Evolutionary conservation across 2,888 invertebrate genomes (phyloP).

Genomic region (Allolobophora icterica): DNA sequence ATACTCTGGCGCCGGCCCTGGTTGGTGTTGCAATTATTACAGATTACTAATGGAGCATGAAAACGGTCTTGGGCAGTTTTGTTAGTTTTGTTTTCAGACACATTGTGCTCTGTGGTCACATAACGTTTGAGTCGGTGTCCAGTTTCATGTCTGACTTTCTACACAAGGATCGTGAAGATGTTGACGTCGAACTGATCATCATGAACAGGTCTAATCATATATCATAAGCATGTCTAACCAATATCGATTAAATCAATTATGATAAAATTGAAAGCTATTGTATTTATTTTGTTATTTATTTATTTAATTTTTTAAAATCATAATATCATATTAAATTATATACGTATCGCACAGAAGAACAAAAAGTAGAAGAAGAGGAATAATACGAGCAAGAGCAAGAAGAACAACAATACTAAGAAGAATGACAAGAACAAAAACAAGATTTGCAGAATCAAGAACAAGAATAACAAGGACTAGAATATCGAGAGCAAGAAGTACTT

Average conservation of each 20-base stretch:
- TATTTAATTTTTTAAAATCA: no score
- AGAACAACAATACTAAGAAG: background rate
- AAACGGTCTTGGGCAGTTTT: background rate
- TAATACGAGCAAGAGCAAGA: slow-evolving; percentile 55
- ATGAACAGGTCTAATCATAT: slow-evolving; percentile 84
- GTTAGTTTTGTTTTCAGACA: slow-evolving; percentile 26
- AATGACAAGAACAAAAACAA: background rate
- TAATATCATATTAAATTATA: no score
- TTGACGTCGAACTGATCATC: slow-evolving; percentile 99
- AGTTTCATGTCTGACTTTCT: slow-evolving; percentile 99
- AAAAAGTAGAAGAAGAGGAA: slow-evolving; percentile 99
- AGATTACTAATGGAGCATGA: background rate
- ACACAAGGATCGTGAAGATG: slow-evolving; percentile 99
- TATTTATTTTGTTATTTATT: no score
- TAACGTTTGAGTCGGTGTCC: slow-evolving; percentile 99
- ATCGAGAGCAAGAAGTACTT: background rate
- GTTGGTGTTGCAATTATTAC: background rate
- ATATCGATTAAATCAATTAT: background rate
- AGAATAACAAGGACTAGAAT: background rate
- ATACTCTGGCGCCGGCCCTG: no score
- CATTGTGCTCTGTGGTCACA: slow-evolving; percentile 72
- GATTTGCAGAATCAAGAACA: background rate
- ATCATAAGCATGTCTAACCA: slow-evolving; percentile 67
- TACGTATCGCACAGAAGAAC: slow-evolving; percentile 80
- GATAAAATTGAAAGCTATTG: no score